Evolutionary conservation across 2,113 vertebrate genomes (phyloP).

Genomic region (Azemiops feae): DNA sequence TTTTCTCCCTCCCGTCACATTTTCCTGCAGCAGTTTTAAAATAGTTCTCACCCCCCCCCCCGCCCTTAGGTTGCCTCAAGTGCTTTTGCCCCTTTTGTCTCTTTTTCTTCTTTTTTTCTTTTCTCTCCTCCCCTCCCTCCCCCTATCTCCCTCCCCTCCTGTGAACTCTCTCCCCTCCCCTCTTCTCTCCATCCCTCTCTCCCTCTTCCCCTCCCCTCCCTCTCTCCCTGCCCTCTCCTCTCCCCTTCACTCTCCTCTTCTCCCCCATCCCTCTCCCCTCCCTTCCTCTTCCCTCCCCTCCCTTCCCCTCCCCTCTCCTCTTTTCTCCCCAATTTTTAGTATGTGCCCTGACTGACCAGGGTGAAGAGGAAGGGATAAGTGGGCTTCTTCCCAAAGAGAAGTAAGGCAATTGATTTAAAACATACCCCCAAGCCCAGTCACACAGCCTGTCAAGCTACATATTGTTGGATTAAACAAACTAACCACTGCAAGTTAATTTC

Average conservation of each 20-base stretch:
- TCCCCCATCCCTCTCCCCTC: no score
- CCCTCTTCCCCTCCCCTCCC: no score
- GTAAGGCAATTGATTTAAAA: constrained; percentile 22
- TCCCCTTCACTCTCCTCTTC: no score
- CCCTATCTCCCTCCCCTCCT: no score
- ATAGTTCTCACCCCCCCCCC: no score
- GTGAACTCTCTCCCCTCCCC: no score
- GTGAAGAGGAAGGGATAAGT: not conserved
- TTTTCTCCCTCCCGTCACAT: not conserved
- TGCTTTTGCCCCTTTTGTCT: not conserved
- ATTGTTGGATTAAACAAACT: constrained; percentile 70
- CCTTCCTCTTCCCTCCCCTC: no score
- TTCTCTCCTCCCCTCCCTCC: no score
- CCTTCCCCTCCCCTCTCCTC: no score
- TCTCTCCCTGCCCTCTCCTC: no score
- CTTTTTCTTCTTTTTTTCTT: not conserved
- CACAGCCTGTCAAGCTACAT: constrained; percentile 47
- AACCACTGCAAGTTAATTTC: constrained; percentile 75
- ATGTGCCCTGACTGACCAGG: not conserved
- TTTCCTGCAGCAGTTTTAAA: not conserved
- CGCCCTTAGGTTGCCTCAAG: not conserved
- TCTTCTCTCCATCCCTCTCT: no score
- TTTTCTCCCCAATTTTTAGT: not conserved
- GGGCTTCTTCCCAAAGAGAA: constrained; percentile 21
- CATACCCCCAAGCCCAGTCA: constrained; percentile 38